A percentile compares a stretch with the other conserved stretches of the same genome.
Evolutionary conservation across 2,113 vertebrate species (phyloP).

Genomic region (Brachypteracias leptosomus): DNA sequence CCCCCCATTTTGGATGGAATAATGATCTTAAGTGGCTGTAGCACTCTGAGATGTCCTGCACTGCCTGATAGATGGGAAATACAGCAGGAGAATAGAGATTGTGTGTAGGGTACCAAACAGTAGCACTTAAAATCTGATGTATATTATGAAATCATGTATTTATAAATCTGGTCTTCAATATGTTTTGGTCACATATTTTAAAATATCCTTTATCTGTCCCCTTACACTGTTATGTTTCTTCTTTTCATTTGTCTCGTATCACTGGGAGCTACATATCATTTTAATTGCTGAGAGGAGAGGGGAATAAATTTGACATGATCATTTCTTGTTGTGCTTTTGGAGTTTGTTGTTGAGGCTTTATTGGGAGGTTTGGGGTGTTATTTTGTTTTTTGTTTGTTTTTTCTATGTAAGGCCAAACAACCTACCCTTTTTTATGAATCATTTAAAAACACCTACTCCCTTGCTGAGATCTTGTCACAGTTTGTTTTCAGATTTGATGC

Average conservation of each 20-base stretch:
- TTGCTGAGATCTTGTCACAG: not conserved
- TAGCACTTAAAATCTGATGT: not conserved
- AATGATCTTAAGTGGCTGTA: not conserved
- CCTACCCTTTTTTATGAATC: not conserved
- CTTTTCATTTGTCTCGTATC: accelerated
- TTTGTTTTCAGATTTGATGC: not conserved
- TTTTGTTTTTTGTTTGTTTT: not conserved
- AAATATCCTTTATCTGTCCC: not conserved
- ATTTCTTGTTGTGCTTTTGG: not conserved
- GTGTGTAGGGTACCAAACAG: not conserved
- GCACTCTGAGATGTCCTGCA: not conserved
- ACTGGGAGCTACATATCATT: not conserved
- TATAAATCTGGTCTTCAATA: not conserved
- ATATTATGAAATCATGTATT: not conserved
- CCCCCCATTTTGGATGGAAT: not conserved
- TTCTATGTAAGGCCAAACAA: not conserved
- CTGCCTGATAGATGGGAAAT: not conserved
- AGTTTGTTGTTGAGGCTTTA: not conserved
- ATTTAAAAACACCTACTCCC: not conserved
- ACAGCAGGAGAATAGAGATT: not conserved
- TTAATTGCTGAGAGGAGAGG: not conserved
- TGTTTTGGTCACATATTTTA: not conserved
- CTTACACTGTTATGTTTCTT: not conserved
- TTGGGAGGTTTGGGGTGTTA: not conserved
- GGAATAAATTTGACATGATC: not conserved